Base-by-base conservation (phyloP, 2,797 vertebrate genomes). In the Onychomys torridus region DNA sequence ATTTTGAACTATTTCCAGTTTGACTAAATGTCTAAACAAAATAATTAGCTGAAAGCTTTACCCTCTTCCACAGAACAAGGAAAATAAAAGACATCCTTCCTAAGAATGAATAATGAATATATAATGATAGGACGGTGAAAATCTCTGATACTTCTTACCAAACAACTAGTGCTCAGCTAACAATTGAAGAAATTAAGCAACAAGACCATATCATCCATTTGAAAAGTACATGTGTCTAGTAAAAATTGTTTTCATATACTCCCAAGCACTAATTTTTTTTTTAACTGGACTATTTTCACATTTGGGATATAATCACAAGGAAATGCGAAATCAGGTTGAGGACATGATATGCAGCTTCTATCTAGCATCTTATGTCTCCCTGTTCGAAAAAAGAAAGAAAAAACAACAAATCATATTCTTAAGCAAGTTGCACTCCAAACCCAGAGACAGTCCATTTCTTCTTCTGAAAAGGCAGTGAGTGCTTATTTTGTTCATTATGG, bases 1-100 rank as follows among this genome's bases (percentile, higher is more conserved):
- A 95, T 93, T 94, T 93, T 94, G 95, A 96, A 95, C 85, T 96
- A 95, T 94, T 97, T 96, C 82, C 91, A 97, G 77, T 89, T 92
- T 90, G 52, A 75, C 87, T 96, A 96, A 92, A 94, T 77, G 67
- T 95, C 89, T 96, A 94, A 93, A 97, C 84, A 93, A 94, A 97
- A 91, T 87, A 89, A 94, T 95, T 95, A 81, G 17, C 85, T 94
- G 73, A 90, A 95, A 96, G 59, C 85, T 89, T 97, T 92, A 93
- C 95, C 92, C 96, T 96, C 81, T 95, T 97, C 81, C 59, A 97
- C 59, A 96, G 82, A 96, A 97, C 52, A 97, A 95, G 86, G 49
- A 92, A 96, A 97, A 96, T 93, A 96, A 95, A 97, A 96, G n/a
- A 86, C 32, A 91, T 16, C 81, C 75, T 76, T 84, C 65, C 37